These are phyloP conservation scores for Diorhabda carinulata DNA, from an alignment of 1,140 invertebrate species.

Conservation along the genomic window DNA sequence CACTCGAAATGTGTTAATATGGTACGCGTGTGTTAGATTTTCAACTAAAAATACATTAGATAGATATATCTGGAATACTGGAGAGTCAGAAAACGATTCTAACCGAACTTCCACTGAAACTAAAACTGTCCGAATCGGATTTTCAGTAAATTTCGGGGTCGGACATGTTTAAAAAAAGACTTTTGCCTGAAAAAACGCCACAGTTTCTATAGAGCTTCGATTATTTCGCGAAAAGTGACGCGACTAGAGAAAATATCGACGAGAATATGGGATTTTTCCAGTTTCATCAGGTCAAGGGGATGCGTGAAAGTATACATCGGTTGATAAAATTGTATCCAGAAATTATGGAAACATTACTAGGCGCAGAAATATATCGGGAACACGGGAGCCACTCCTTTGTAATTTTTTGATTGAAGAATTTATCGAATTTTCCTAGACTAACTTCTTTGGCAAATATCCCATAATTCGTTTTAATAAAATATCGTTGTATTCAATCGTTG, in stretches of 20 bases:
- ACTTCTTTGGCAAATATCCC: no score
- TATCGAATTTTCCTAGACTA: no score
- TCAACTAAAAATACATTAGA: slow-evolving; percentile 14
- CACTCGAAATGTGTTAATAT: slow-evolving; percentile 21
- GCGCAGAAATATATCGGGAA: neutral
- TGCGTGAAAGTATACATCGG: slow-evolving; percentile 6
- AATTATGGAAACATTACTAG: neutral
- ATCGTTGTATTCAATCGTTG: no score
- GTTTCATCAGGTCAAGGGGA: slow-evolving; percentile 23
- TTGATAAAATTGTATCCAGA: slow-evolving; percentile 1
- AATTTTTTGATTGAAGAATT: no score
- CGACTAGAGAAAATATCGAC: slow-evolving; percentile 24
- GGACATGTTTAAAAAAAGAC: slow-evolving; percentile 19
- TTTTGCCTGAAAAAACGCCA: slow-evolving; percentile 13
- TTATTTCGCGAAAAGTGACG: slow-evolving; percentile 22
- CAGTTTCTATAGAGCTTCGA: slow-evolving; percentile 17
- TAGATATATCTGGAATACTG: slow-evolving; percentile 17
- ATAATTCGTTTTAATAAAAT: no score
- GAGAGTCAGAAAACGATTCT: slow-evolving; percentile 13
- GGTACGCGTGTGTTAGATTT: slow-evolving; percentile 19
- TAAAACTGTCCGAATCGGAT: slow-evolving; percentile 6
- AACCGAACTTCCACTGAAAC: slow-evolving; percentile 15
- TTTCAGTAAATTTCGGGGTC: slow-evolving; percentile 16
- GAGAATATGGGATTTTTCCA: slow-evolving; percentile 26
- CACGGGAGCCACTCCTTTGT: neutral